Percentiles rank a stretch among this genome's conserved stretches.
Evolutionary conservation across 2,888 invertebrate species (phyloP).

Genomic region (Hirtodrosophila duncani): DNA sequence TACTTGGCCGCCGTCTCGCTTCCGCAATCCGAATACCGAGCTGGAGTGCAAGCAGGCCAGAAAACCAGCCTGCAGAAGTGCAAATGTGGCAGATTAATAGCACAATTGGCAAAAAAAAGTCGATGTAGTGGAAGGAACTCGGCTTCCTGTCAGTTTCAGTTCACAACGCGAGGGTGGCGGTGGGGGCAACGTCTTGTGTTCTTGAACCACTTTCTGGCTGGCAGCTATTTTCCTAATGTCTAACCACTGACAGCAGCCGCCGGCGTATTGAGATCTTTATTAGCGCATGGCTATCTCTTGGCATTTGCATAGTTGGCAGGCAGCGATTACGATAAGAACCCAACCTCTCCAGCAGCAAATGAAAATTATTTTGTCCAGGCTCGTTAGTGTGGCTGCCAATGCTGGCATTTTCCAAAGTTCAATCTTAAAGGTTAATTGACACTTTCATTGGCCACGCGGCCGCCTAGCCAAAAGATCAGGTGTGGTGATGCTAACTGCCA

Average conservation of each 20-base stretch:
- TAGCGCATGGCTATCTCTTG: constrained; percentile 50
- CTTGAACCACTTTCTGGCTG: constrained; percentile 22
- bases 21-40: background rate
- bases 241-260: constrained; percentile 31
- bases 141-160: constrained; percentile 69
- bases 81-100: constrained; percentile 78
- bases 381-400: constrained; percentile 18
- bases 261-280: constrained; percentile 63
- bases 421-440: constrained; percentile 73
- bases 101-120: constrained; percentile 73
- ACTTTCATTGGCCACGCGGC: constrained; percentile 48
- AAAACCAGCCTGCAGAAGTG: constrained; percentile 53
- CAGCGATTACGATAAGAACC: constrained; percentile 46
- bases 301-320: constrained; percentile 51
- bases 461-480: no score
- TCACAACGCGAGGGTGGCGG: constrained; percentile 30
- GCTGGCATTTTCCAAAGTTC: constrained; percentile 47
- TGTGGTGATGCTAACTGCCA: no score
- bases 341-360: constrained; percentile 3
- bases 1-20: constrained; percentile 13
- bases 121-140: no score
- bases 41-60: constrained; percentile 8
- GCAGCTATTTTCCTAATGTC: constrained; percentile 36
- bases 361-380: constrained; percentile 40
- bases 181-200: constrained; percentile 12